A percentile compares a stretch with the other conserved stretches of the same genome.
Conservation (phyloP, 2,888 invertebrate species). For the Drosophila eohydei region DNA sequence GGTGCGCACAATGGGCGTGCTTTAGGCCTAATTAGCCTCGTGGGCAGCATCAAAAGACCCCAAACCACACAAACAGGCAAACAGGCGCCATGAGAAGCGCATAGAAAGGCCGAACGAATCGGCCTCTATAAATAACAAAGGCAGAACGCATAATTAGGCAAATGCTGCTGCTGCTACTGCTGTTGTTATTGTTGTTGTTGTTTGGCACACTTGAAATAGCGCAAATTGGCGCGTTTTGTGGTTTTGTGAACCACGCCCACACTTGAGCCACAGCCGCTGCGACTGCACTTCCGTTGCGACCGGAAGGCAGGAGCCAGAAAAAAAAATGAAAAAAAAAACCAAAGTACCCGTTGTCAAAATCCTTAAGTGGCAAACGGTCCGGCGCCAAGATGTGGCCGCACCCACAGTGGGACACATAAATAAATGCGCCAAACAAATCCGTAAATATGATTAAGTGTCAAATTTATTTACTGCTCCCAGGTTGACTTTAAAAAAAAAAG, state of each 20-base stretch:
- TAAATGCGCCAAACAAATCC: conserved; percentile 72
- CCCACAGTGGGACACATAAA: conserved; percentile 76
- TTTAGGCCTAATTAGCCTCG: conserved; percentile 78
- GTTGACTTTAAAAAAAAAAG: conserved; percentile 67
- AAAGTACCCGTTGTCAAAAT: conserved; percentile 26
- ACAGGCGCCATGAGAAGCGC: conserved; percentile 12
- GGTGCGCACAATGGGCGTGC: conserved; percentile 66
- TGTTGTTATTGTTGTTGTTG: conserved; percentile 33
- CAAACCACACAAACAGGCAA: conserved; percentile 15
- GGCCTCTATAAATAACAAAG: conserved; percentile 55
- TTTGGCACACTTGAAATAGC: conserved; percentile 65
- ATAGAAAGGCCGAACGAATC: conserved; percentile 26
- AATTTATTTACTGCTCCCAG: conserved; percentile 77
- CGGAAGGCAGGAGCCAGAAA: conserved; percentile 41
- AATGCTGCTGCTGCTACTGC: conserved; percentile 29
- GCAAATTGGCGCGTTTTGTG: conserved; percentile 71
- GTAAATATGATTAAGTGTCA: conserved; percentile 79
- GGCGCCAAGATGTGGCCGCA: conserved; percentile 23
- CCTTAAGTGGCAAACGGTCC: conserved; percentile 29
- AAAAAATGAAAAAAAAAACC: neutral
- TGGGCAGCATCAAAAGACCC: conserved; percentile 58
- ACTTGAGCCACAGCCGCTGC: conserved; percentile 30
- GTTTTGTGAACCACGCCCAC: conserved; percentile 27
- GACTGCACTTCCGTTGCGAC: conserved; percentile 50
- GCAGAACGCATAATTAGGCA: conserved; percentile 77